Base-by-base conservation (phyloP, 2,113 vertebrate species). In the Aix galericulata region DNA sequence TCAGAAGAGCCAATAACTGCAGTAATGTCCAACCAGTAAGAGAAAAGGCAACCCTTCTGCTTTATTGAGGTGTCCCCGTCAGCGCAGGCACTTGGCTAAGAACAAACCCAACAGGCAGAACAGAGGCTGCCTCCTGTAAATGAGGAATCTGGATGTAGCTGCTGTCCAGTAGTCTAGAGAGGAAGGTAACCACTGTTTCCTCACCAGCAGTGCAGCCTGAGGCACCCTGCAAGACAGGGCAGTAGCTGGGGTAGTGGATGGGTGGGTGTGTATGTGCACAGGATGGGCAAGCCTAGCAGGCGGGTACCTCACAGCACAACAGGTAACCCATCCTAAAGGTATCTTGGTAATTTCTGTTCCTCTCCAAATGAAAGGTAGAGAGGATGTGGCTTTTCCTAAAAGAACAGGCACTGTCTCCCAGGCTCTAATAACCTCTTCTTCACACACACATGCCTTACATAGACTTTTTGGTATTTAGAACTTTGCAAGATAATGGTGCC, bases 171-270 rank as follows among this genome's bases (percentile, higher is more conserved):
- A 22, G 23, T 36, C 14, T 3, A 17, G 52, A 38, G n/a, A 74
- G 60, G 46, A 90, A 53, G 29, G 2, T 0, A 25, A 32, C 23
- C 2, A 0, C 2, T 34, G 0, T 21, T 29, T 80, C n/a, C 17
- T 74, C 10, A 10, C 13, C 60, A 32, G 42, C 11, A 36, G 4
- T 1, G n/a, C 52, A 0, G 4, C 62, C 64, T 11, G 8, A 58
- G 88, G 64, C 36, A 60, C 44, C 17, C 7, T 0, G 22, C 58
- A 56, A 53, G 27, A 8, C n/a, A 17, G 66, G 29, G 56, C 36
- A 80, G 72, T 22, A 52, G 60, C 18, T 7, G 27, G 40, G 27
- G 63, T 4, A 11, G 32, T 4, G 5, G 29, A 10, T 36, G 8
- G 12, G 8, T 20, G 34, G 40, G 9, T 0, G 31, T 26, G 26